phyloP scores from a whole-genome alignment of 2,797 vertebrate genomes.

The Lutjanus campechanus region DNA sequence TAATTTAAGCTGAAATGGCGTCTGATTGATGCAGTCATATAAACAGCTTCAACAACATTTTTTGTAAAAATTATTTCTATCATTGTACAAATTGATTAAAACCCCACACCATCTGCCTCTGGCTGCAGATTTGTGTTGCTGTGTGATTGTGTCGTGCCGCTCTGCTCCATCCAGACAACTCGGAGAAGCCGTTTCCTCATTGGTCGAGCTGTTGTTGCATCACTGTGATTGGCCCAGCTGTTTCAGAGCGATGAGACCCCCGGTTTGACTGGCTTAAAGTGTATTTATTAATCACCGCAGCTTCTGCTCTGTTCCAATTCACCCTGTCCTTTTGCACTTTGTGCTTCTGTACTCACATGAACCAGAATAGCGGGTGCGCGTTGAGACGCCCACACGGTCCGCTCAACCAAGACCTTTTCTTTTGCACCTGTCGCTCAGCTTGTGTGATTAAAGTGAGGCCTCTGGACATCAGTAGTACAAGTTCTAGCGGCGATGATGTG shows the following conservation, averaged over 20 bases:
- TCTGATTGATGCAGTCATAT: neutral
- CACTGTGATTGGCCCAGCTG: neutral
- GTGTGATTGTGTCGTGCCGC: neutral
- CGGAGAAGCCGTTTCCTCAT: neutral
- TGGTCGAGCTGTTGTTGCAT: neutral
- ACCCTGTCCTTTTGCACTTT: neutral
- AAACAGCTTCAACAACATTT: neutral
- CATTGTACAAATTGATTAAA: slow-evolving; percentile 3
- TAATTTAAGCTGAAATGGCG: neutral
- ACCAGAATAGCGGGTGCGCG: neutral
- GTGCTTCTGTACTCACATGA: neutral
- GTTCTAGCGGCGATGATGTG: neutral
- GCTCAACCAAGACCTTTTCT: neutral
- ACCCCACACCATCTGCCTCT: neutral
- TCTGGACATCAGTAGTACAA: neutral
- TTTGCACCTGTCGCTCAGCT: neutral
- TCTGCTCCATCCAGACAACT: neutral
- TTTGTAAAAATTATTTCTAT: neutral
- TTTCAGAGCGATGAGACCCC: no score
- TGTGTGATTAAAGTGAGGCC: neutral
- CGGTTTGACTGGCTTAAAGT: no score
- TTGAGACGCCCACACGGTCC: neutral
- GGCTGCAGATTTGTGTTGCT: no score
- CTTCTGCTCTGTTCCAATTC: neutral
- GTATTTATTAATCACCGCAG: no score